Evolutionary conservation across 1,140 invertebrate species (phyloP), one percentile per base, ranked within the genome.

Genomic region (Hyphantria cunea): DNA sequence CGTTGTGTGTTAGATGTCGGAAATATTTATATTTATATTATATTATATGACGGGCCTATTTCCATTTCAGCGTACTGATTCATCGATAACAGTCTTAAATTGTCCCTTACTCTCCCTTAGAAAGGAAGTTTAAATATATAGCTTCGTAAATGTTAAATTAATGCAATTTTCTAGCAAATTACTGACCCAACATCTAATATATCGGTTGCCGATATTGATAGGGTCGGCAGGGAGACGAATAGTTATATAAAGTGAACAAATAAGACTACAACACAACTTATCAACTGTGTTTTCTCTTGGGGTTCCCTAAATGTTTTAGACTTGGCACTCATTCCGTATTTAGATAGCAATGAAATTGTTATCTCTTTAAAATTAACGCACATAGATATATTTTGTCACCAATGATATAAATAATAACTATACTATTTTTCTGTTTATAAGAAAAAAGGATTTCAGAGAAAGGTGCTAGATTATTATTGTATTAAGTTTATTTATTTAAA

Each of bases 161-260:
- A 34, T 25, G 52, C 49, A 66, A 68, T 74, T 64, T 53, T 56
- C 49, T 17, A 53, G 42, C 63, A 56, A 56, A 66, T 68, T 49
- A 42, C 37, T 17, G 37, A 25, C 34, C 15, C 39, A 61, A 71
- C 68, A 69, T 53, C 67, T 78, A 80, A 78, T 78, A 67, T 75
- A 82, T 80, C 74, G 68, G 73, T 76, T 76, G 70, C 61, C 65
- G 45, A 72, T 84, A 86, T 82, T 79, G 81, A 86, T 86, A 73
- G 82, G 64, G 55, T 51, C 47, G 59, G 55, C 52, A 25, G 37
- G 4, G 65, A 81, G 70, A 84, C 72, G 78, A 78, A 82, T 74
- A 68, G 79, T 75, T 75, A 72, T 76, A 76, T 75, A 77, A 70
- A 75, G 70, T 66, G 69, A 83, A 85, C 80, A 82, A 83, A 85